phyloP scores from a whole-genome alignment of 1,140 invertebrate species.

The Drosophila kepulauana region DNA sequence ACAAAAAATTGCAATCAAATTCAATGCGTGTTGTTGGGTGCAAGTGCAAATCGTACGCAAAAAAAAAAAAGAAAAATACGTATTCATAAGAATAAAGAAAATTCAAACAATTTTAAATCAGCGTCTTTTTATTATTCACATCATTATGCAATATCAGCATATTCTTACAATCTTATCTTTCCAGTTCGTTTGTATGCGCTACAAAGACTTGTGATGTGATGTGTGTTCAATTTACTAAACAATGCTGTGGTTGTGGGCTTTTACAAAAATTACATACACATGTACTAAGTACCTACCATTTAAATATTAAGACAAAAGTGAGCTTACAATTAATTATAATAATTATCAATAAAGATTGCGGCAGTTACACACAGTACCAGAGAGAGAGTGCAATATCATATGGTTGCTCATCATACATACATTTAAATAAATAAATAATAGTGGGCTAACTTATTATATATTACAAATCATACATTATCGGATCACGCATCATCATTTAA shows the following conservation, averaged over 20 bases:
- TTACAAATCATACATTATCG: constrained; percentile 29
- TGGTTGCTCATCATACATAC: constrained; percentile 7
- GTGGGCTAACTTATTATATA: constrained; percentile 59
- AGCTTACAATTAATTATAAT: constrained; percentile 22
- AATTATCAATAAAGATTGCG: constrained; percentile 37
- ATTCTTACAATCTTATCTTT: constrained; percentile 1
- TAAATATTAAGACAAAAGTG: constrained; percentile 25
- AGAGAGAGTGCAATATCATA: constrained; percentile 11
- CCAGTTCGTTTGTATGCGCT: constrained; percentile 17
- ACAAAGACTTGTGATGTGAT: constrained; percentile 12
- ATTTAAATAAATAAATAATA: constrained; percentile 71
- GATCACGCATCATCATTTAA: constrained; percentile 4
- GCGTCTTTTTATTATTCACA: constrained; percentile 26
- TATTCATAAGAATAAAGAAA: constrained; percentile 80
- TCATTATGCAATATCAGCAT: background rate
- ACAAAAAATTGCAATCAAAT: constrained; percentile 65
- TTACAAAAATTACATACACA: constrained; percentile 32
- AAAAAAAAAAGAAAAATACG: constrained; percentile 50
- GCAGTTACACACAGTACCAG: constrained; percentile 41
- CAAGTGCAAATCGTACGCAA: constrained; percentile 44
- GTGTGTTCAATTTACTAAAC: constrained; percentile 29
- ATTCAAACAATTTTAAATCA: constrained; percentile 73
- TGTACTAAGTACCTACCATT: constrained; percentile 57
- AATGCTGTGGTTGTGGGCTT: constrained; percentile 14
- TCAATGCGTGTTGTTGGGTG: constrained; percentile 60